A percentile compares a stretch with the other conserved stretches of the same genome.
Evolutionary conservation across 1,140 invertebrate genomes (phyloP).

Genomic region (Littorina saxatilis): DNA sequence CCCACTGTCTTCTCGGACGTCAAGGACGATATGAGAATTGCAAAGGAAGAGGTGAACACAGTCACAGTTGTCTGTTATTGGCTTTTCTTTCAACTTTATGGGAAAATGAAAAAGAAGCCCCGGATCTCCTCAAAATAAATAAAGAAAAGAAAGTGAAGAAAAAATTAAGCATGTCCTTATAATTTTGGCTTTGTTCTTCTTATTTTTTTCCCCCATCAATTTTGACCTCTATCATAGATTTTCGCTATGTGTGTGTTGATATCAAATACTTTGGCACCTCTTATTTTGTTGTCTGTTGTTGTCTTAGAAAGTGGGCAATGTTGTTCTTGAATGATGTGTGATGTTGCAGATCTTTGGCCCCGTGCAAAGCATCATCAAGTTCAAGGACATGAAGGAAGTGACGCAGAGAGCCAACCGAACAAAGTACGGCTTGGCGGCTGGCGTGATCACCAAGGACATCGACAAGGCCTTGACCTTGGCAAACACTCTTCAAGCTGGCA

Average conservation of each 20-base stretch:
- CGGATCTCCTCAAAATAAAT: not conserved
- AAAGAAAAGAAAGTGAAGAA: no score
- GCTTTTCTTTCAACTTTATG: not conserved
- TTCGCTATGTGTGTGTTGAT: no score
- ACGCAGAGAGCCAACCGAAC: slow-evolving; percentile 92
- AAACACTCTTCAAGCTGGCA: slow-evolving; percentile 85
- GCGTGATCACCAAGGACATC: slow-evolving; percentile 90
- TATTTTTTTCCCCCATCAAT: no score
- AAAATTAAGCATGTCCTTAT: no score
- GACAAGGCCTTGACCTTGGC: slow-evolving; percentile 78
- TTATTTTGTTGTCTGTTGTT: no score
- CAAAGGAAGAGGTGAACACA: slow-evolving; percentile 85
- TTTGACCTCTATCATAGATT: no score
- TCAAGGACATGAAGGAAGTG: slow-evolving; percentile 90
- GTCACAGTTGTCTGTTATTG: not conserved
- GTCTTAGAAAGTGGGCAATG: no score
- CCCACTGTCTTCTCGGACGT: slow-evolving; percentile 98
- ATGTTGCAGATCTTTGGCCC: slow-evolving; percentile 90
- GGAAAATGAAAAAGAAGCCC: not conserved
- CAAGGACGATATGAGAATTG: slow-evolving; percentile 93
- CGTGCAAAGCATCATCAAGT: slow-evolving; percentile 92
- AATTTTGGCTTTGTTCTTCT: no score
- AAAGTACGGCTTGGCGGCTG: slow-evolving; percentile 90
- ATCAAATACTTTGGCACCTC: no score
- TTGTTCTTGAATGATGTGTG: no score